Evolutionary conservation across 64 coral and sea anemone species (phyloP), one percentile per base, ranked within the genome.

Genomic region (Astreopora myriophthalma): DNA sequence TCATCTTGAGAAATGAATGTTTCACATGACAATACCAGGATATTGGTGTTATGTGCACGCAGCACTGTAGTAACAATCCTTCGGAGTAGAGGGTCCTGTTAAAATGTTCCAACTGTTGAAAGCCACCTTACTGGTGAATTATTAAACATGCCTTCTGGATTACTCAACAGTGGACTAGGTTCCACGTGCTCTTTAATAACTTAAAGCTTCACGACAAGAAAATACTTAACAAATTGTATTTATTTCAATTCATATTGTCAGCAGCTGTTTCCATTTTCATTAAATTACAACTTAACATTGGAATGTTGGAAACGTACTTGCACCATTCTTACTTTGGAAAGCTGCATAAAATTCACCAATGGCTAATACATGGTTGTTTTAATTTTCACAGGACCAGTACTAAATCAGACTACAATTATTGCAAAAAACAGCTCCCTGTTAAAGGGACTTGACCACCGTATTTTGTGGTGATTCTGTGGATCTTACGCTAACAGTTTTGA

Each of bases 271-370:
- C 28, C 57, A 64, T 83, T 83, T 35, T 83, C 37, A 80, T 61
- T 83, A 63, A 78, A 83, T 83, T 83, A 83, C 58, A 30, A 83
- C 79, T 63, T 57, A 8, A n/a, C 74, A 13, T 58, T 58, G 22
- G 20, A 74, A 74, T 60, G 28, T 31, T 57, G 5, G 2, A 52
- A 27, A 83, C 29, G 11, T 64, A 65, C 29, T 14, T 3, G 12
- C 51, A 55, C 51, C 13, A 55, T 55, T 55, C 14, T 83, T 64
- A 83, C 32, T 83, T 83, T 83, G 79, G 79, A 83, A 83, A 83
- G 29, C 79, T 65, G 32, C 57, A 25, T 37, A 64, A 63, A 83
- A 83, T 83, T 83, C 31, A 36, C 29, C 17, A 23, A 19, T 64
- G 32, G 46, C 20, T 17, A 64, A 25, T 26, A 16, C 57, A 38